Percentiles rank a stretch among this genome's conserved stretches.
Conservation (phyloP, 2,888 invertebrate species). For the Pristionchus maxplancki region DNA sequence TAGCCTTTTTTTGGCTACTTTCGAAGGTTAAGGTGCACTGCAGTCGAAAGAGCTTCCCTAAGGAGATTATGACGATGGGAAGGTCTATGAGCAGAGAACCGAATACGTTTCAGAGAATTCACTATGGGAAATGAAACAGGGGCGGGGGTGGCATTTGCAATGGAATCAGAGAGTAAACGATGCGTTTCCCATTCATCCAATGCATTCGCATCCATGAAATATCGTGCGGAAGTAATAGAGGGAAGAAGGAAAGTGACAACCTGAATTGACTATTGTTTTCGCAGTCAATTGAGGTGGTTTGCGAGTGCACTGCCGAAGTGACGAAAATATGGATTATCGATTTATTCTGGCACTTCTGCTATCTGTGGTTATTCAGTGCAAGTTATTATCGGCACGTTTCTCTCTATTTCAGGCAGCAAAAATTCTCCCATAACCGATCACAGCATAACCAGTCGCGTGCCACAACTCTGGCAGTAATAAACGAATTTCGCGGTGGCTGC, state of each 20-base stretch:
- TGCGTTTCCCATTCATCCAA: not conserved
- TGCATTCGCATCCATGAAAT: not conserved
- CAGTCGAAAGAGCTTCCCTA: not conserved
- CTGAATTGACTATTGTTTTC: not conserved
- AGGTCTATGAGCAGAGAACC: not conserved
- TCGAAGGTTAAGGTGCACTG: not conserved
- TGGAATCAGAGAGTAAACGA: not conserved
- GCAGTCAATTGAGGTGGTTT: not conserved
- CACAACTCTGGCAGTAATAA: not conserved
- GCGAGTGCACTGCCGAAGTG: not conserved
- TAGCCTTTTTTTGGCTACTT: not conserved
- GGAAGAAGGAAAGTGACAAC: not conserved
- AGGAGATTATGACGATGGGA: not conserved
- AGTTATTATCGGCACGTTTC: not conserved
- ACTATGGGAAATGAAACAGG: not conserved
- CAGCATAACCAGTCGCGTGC: not conserved
- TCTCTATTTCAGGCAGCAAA: not conserved
- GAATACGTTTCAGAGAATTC: not conserved
- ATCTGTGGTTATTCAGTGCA: not conserved
- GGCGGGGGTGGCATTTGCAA: not conserved
- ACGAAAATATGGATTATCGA: not conserved
- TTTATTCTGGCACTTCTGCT: not conserved
- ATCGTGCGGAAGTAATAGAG: constrained; percentile 1
- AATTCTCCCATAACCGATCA: not conserved
- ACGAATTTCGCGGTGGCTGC: not conserved